These are phyloP conservation scores for Nasonovia ribisnigri DNA, from an alignment of 2,888 invertebrate species.

Conservation along the genomic window DNA sequence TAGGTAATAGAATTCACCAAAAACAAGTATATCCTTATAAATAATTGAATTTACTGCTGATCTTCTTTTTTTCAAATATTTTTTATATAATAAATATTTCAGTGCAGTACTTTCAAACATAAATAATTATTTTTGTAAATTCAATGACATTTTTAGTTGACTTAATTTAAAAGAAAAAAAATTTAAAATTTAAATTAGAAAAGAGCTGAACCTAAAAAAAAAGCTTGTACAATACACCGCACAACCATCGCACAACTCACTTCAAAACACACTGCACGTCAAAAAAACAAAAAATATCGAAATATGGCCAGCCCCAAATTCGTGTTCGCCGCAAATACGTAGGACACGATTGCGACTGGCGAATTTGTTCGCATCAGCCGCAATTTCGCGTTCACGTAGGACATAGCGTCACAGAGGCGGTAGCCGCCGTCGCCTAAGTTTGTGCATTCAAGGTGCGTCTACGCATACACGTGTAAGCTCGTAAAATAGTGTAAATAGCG, in stretches of 20 bases:
- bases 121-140: conserved; percentile 22
- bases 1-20: conserved; percentile 39
- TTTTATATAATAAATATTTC: conserved; percentile 31
- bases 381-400: neutral
- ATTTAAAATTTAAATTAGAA: too few relatives aligned
- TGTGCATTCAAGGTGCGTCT: too few relatives aligned
- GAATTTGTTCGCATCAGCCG: conserved; percentile 7
- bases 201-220: neutral
- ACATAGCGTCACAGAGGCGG: too few relatives aligned
- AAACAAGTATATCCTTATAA: conserved; percentile 39
- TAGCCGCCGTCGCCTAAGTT: too few relatives aligned
- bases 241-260: neutral
- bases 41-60: conserved; percentile 14
- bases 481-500: too few relatives aligned
- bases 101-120: neutral
- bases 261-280: conserved; percentile 8
- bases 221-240: neutral
- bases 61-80: conserved; percentile 30
- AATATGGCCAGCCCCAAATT: conserved; percentile 1
- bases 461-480: too few relatives aligned
- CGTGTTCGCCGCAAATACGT: neutral
- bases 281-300: conserved; percentile 2
- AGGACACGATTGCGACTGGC: neutral
- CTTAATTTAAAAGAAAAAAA: neutral
- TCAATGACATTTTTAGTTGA: conserved; percentile 15